Percentiles rank a stretch among this genome's conserved stretches.
Conservation (phyloP, 2,797 vertebrate genomes). For the Pachyuromys duprasi region DNA sequence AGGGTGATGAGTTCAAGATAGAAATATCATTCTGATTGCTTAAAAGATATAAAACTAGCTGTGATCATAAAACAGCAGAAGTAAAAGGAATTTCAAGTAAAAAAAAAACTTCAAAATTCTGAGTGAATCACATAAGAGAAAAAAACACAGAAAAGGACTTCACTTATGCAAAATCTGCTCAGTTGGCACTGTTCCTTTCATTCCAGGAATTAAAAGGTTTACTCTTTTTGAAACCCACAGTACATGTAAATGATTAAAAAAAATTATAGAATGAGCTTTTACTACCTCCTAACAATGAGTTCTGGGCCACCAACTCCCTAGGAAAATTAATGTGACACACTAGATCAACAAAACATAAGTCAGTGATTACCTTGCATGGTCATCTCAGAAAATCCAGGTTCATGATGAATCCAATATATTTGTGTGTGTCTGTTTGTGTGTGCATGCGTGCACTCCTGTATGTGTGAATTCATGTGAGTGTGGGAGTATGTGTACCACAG, state of each 20-base stretch:
- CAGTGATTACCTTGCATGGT: not conserved
- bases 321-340: not conserved
- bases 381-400: not conserved
- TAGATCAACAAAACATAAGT: slow-evolving; percentile 28
- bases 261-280: not conserved
- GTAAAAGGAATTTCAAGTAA: slow-evolving; percentile 45
- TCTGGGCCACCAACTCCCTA: not conserved
- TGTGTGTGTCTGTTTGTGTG: no score
- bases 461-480: not conserved
- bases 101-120: slow-evolving; percentile 44
- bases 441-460: not conserved
- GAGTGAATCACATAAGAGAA: not conserved
- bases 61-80: slow-evolving; percentile 35
- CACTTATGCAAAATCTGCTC: slow-evolving; percentile 7
- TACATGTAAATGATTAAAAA: not conserved
- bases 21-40: slow-evolving; percentile 20
- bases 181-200: not conserved
- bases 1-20: slow-evolving; percentile 41
- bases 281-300: not conserved
- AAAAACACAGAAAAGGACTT: slow-evolving; percentile 34
- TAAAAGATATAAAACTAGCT: slow-evolving; percentile 32
- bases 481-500: not conserved
- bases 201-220: not conserved
- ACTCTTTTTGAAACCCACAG: not conserved
- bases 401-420: not conserved